Percentiles rank a stretch among this genome's conserved stretches.
Conservation (phyloP, 2,113 vertebrate species). For the Gambusia affinis region DNA sequence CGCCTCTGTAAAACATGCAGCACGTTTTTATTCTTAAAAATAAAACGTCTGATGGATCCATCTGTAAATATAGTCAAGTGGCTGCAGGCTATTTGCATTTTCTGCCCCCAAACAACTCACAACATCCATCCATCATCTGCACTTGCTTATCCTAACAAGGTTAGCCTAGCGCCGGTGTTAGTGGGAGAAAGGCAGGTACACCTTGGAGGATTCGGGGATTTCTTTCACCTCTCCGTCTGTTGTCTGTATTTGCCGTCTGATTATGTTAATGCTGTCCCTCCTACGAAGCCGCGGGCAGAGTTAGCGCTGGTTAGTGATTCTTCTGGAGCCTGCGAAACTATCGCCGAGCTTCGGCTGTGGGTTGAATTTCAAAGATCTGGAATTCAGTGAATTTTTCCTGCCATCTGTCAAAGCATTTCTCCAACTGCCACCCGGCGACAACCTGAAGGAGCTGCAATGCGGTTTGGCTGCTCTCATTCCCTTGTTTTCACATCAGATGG, state of each 20-base stretch:
- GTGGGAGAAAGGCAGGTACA: too few species aligned
- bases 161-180: too few species aligned
- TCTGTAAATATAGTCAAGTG: too few species aligned
- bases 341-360: neutral
- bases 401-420: constrained; percentile 19
- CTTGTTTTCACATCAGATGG: neutral
- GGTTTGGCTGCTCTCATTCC: neutral
- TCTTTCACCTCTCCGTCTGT: neutral
- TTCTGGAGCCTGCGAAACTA: neutral
- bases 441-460: neutral
- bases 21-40: too few species aligned
- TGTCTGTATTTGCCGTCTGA: neutral
- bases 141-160: too few species aligned
- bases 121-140: too few species aligned
- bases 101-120: too few species aligned
- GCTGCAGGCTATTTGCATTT: too few species aligned
- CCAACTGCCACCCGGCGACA: neutral
- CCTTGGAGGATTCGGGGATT: neutral
- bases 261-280: neutral
- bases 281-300: neutral
- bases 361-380: neutral
- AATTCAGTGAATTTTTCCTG: neutral
- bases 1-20: too few species aligned
- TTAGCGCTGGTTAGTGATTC: neutral
- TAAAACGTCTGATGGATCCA: too few species aligned